Conservation (phyloP, 2,797 vertebrate species). For the Parambassis ranga region DNA sequence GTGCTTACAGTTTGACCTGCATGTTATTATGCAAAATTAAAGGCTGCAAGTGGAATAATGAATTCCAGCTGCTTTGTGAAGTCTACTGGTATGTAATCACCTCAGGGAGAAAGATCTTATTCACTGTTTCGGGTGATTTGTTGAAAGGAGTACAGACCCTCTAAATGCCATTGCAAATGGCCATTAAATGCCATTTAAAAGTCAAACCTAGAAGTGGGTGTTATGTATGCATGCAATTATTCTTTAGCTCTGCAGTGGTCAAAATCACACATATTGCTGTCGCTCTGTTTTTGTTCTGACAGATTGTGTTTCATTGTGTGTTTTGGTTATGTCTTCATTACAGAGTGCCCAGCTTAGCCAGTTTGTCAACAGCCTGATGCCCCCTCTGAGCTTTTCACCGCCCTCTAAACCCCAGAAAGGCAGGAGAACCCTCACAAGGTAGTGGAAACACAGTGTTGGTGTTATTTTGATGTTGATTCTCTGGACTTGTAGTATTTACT, state of each 20-base stretch:
- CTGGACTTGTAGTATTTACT: too few relatives aligned
- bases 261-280: too few relatives aligned
- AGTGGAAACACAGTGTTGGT: constrained; percentile 74
- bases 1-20: constrained; percentile 6
- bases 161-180: background rate
- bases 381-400: constrained; percentile 85
- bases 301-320: background rate
- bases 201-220: too few relatives aligned
- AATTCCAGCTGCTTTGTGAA: constrained; percentile 18
- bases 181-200: background rate
- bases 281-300: background rate
- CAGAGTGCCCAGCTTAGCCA: constrained; percentile 93
- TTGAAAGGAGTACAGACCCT: background rate
- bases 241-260: too few relatives aligned
- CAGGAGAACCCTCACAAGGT: constrained; percentile 78
- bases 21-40: constrained; percentile 4
- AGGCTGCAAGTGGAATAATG: constrained; percentile 7
- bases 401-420: constrained; percentile 81
- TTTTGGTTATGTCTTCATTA: constrained; percentile 32
- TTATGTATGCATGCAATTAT: too few relatives aligned
- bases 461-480: too few relatives aligned
- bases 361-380: constrained; percentile 90
- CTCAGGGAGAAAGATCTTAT: background rate
- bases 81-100: constrained; percentile 3
- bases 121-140: background rate